phyloP scores from a whole-genome alignment of 92 coral and sea anemone species.

The Porites cylindrica region DNA sequence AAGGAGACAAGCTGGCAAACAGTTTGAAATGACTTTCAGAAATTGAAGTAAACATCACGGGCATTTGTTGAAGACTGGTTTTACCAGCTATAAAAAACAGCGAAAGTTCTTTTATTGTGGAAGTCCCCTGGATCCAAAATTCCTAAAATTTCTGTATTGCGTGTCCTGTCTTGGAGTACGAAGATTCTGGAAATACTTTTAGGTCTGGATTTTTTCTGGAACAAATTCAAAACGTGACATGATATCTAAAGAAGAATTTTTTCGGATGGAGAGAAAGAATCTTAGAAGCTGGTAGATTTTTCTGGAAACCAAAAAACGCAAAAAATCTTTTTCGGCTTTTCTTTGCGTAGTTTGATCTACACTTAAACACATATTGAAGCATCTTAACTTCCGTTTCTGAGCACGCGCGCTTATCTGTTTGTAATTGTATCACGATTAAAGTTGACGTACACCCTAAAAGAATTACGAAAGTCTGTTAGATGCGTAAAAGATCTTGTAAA shows the following conservation, averaged over 20 bases:
- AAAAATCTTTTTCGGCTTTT: neutral
- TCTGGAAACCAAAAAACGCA: neutral
- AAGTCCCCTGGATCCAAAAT: neutral
- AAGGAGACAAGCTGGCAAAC: neutral
- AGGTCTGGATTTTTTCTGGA: neutral
- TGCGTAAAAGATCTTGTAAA: neutral
- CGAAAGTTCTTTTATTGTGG: neutral
- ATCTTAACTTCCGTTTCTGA: conserved; percentile 2
- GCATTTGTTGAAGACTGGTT: neutral
- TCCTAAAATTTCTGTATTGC: conserved; percentile 27
- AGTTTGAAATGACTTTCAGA: neutral
- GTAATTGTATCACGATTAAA: neutral
- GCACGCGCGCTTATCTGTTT: neutral
- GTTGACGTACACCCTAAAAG: no score
- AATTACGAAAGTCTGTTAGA: neutral
- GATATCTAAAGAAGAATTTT: neutral
- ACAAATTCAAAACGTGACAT: neutral
- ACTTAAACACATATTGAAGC: neutral
- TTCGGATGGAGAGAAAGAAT: neutral
- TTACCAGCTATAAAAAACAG: neutral
- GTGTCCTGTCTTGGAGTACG: neutral
- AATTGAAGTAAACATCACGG: neutral
- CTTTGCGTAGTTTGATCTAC: neutral
- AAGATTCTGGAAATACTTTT: neutral
- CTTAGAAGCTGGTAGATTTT: neutral